phyloP scores from a whole-genome alignment of 2,797 vertebrate genomes.

The Amphiprion clarkii region DNA sequence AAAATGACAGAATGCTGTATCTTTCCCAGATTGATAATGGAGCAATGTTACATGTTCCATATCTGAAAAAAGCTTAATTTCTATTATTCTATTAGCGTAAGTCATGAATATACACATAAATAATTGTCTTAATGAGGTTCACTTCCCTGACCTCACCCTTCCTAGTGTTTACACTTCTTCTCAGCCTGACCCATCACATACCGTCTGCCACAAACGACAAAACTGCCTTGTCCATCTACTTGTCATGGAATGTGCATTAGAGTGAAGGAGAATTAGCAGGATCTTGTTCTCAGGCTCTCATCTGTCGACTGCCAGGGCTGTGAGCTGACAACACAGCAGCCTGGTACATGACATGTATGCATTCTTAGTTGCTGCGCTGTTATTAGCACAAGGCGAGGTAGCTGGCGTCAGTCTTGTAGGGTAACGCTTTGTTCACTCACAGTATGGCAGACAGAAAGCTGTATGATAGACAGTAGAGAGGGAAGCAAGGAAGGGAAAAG shows the following conservation, averaged over 20 bases:
- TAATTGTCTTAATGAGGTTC: background rate
- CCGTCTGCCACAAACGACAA: slow-evolving; percentile 34
- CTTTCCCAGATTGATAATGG: too few relatives aligned
- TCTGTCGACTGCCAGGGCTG: slow-evolving; percentile 42
- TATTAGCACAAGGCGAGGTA: slow-evolving; percentile 67
- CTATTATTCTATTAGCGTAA: background rate
- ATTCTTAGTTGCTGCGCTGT: slow-evolving; percentile 49
- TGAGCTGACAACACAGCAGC: slow-evolving; percentile 59
- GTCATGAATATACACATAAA: background rate
- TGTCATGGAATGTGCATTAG: slow-evolving; percentile 25
- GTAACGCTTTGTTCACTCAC: slow-evolving; percentile 35
- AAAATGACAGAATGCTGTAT: too few relatives aligned
- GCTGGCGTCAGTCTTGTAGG: slow-evolving; percentile 44
- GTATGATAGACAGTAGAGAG: background rate
- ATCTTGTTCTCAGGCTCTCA: slow-evolving; percentile 53
- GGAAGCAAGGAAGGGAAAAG: background rate
- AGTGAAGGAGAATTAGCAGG: slow-evolving; percentile 54
- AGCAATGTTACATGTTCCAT: too few relatives aligned
- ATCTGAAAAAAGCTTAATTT: too few relatives aligned
- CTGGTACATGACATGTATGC: slow-evolving; percentile 67
- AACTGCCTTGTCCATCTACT: slow-evolving; percentile 47
- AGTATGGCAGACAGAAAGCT: slow-evolving; percentile 39
- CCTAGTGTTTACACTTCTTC: slow-evolving; percentile 8
- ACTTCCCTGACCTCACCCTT: slow-evolving; percentile 1
- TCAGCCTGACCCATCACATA: slow-evolving; percentile 50